Percentiles rank a stretch among this genome's conserved stretches.
phyloP scores from a whole-genome alignment of 2,113 vertebrate species.

The Actenoides hombroni region DNA sequence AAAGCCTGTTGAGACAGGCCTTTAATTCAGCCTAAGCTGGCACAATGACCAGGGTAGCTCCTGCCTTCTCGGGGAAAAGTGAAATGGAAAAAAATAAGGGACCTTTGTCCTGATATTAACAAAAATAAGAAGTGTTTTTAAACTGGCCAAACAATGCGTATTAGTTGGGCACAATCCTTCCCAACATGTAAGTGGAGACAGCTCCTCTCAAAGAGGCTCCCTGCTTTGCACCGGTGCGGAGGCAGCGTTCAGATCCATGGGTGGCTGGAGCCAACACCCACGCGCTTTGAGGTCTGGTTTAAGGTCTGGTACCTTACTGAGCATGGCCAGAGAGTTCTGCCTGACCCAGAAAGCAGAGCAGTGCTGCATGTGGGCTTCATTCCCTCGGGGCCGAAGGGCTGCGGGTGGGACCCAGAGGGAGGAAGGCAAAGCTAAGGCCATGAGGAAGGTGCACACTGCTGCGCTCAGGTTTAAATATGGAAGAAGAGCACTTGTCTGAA shows the following conservation, averaged over 20 bases:
- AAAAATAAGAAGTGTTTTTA: neutral
- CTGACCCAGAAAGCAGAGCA: neutral
- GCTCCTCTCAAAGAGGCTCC: neutral
- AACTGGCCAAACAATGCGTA: neutral
- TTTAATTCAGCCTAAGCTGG: neutral
- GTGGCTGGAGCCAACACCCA: neutral
- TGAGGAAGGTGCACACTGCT: accelerated
- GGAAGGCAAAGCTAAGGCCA: neutral
- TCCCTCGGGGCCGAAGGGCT: neutral
- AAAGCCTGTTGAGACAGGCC: neutral
- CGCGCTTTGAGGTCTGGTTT: neutral
- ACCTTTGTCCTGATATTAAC: neutral
- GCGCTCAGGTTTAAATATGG: neutral
- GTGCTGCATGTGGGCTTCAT: accelerated
- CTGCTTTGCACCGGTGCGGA: neutral
- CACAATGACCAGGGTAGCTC: neutral
- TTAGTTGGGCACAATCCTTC: neutral
- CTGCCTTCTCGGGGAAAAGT: neutral
- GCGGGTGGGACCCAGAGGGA: accelerated
- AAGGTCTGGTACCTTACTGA: neutral
- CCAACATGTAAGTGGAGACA: neutral
- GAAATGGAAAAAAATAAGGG: neutral
- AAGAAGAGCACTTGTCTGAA: neutral
- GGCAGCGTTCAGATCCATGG: accelerated
- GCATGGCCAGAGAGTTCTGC: neutral